Base-by-base conservation (phyloP, 2,113 vertebrate genomes). In the Casuarius casuarius region DNA sequence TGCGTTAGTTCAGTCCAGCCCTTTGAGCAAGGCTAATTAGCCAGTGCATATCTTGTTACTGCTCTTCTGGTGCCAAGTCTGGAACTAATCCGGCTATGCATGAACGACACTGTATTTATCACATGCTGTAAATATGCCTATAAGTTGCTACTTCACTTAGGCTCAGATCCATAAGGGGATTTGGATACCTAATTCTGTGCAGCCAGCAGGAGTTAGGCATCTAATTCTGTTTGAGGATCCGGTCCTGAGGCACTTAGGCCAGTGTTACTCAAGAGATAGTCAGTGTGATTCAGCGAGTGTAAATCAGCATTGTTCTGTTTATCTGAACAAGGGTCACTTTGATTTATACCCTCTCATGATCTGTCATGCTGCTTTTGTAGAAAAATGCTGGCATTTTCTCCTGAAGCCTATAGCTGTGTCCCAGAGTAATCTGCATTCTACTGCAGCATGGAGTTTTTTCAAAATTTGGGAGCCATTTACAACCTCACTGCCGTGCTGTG, bases 381-480 rank as follows among this genome's bases (percentile, higher is more conserved):
- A 51, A 63, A 78, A 66, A 67, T 8, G 18, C 51, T 26, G 56
- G 18, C 33, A 5, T 78, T 68, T 88, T 44, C 35, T 68, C 15
- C 85, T 12, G 0, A 42, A 59, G 76, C 86, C 90, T 61, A 9
- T 63, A 62, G 63, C 89, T 87, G 63, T 56, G 75, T 80, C 89
- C 87, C 78, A 25, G 7, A 19, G 78, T 78, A n/a, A 95, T 94
- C 93, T 90, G 84, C 82, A 91, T 91, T 96, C 91, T 46, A 59
- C 63, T 51, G 52, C 10, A 17, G 21, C 0, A 0, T 0, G 6
- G 88, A 75, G 25, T 61, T 91, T 83, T 71, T 78, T 88, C 48
- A 76, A 33, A 75, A 89, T 92, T 16, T 93, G 66, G 72, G 75
- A 92, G 75, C 75, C 91, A 89, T 95, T 96, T 96, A 89, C 82